Evolutionary conservation across 2,113 vertebrate genomes (phyloP).

Genomic region (Struthidea cinerea): DNA sequence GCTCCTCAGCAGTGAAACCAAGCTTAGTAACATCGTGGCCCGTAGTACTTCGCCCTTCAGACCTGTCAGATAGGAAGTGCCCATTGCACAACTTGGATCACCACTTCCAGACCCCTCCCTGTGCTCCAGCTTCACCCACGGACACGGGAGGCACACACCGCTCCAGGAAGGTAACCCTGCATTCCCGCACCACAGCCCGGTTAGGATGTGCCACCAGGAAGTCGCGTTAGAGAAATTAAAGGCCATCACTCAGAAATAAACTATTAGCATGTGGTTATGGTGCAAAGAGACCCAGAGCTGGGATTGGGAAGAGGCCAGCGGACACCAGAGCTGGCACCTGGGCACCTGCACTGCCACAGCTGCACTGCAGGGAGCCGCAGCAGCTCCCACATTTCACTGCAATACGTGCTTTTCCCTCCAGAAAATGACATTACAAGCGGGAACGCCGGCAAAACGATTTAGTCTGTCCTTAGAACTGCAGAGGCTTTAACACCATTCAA

Average conservation of each 20-base stretch:
- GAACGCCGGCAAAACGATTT: background rate
- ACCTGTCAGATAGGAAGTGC: background rate
- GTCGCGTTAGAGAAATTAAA: background rate
- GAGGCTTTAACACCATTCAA: background rate
- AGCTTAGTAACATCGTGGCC: background rate
- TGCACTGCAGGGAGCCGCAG: constrained; percentile 24
- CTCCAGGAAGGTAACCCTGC: background rate
- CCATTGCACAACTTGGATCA: background rate
- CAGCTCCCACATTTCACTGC: background rate
- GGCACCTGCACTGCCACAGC: constrained; percentile 23
- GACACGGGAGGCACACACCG: accelerated
- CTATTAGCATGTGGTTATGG: background rate
- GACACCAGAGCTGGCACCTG: background rate
- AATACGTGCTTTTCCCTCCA: background rate
- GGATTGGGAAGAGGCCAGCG: background rate
- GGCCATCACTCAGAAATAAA: background rate
- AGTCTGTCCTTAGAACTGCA: accelerated
- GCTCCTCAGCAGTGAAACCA: accelerated
- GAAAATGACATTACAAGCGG: background rate
- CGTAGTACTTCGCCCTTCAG: background rate
- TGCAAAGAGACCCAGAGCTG: accelerated
- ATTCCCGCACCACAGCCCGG: accelerated
- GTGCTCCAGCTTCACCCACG: background rate
- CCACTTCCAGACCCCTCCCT: background rate
- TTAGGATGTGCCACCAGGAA: accelerated